A percentile compares a stretch with the other conserved stretches of the same genome.
Conservation (phyloP, 2,113 vertebrate species). For the Xenopus laevis region DNA sequence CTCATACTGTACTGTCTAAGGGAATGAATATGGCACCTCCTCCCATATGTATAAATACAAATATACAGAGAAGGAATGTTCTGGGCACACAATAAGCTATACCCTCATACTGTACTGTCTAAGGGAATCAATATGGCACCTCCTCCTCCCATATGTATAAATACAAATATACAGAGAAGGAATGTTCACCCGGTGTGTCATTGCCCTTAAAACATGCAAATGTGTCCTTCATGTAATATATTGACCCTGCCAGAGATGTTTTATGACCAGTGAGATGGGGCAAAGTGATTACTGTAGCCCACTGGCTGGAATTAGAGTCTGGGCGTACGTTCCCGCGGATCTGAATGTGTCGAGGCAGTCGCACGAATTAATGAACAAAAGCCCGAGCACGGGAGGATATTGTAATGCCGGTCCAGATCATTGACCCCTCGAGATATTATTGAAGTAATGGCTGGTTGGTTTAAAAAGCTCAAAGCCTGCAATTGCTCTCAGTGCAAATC, state of each 20-base stretch:
- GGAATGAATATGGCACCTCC: no score
- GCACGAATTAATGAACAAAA: neutral
- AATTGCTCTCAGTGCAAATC: neutral
- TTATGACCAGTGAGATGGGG: neutral
- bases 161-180: no score
- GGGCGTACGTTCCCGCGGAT: neutral
- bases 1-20: no score
- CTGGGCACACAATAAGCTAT: no score
- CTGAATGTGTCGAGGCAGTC: neutral
- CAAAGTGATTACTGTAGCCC: neutral
- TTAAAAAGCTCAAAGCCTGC: conserved; percentile 10
- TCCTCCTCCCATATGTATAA: no score
- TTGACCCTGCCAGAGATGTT: neutral
- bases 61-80: no score
- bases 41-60: no score
- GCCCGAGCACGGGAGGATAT: neutral
- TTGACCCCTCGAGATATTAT: conserved; percentile 8
- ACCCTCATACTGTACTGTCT: no score
- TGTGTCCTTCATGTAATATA: no score
- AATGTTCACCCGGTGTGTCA: no score
- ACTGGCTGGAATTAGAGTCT: neutral
- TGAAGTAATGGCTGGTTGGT: conserved; percentile 8
- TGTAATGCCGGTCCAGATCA: neutral
- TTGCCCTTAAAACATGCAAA: no score
- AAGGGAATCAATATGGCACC: no score